A percentile compares a stretch with the other conserved stretches of the same genome.
Evolutionary conservation across 2,888 invertebrate genomes (phyloP).

Genomic region (Nemotelus pantherinus): DNA sequence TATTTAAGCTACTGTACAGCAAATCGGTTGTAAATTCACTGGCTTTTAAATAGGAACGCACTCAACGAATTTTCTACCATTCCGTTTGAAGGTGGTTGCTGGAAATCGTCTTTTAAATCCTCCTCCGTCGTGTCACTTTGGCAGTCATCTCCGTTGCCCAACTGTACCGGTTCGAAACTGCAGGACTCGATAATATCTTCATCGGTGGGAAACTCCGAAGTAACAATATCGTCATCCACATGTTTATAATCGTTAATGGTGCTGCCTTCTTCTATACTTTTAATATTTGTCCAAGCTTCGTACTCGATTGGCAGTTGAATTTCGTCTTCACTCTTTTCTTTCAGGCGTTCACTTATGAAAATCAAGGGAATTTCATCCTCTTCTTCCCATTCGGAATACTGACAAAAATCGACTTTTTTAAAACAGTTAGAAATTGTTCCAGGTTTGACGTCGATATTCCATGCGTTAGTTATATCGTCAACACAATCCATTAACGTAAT

Average conservation of each 20-base stretch:
- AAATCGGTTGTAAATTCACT: neutral
- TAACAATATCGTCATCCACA: constrained; percentile 11
- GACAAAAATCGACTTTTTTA: constrained; percentile 5
- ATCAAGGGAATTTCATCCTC: constrained; percentile 24
- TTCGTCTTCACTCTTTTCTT: constrained; percentile 3
- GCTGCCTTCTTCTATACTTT: constrained; percentile 2
- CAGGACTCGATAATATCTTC: constrained; percentile 19
- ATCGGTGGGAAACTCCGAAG: neutral
- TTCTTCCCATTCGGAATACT: constrained; percentile 25
- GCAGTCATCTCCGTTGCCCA: neutral
- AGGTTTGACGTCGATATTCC: constrained; percentile 26
- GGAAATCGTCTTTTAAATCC: no score
- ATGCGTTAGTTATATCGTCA: constrained; percentile 20
- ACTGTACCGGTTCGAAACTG: neutral
- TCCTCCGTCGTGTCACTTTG: neutral
- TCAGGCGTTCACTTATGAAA: neutral
- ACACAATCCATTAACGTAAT: constrained; percentile 21
- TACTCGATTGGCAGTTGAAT: constrained; percentile 1
- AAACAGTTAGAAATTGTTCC: constrained; percentile 14
- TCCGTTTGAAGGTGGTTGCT: no score
- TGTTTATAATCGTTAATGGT: constrained; percentile 16
- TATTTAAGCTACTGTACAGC: neutral
- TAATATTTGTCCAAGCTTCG: constrained; percentile 6
- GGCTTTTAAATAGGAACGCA: constrained; percentile 11
- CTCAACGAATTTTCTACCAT: constrained; percentile 2